Base-by-base conservation (phyloP, 1,140 invertebrate species). In the Trichonephila clavipes region DNA sequence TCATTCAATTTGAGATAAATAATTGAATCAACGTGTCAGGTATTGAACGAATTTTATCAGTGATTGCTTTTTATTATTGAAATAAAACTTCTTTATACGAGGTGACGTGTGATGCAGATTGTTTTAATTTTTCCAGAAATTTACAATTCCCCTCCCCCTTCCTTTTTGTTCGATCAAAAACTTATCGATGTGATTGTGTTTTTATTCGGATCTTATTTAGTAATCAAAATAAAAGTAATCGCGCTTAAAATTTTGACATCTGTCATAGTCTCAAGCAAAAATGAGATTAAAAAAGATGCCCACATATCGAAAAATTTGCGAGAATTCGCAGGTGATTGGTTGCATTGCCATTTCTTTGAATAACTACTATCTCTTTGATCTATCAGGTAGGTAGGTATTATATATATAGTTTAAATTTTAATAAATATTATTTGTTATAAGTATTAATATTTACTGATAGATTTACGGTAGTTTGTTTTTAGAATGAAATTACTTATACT, bases 291-390 rank as follows among this genome's bases (percentile, higher is more conserved):
- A 69, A 51, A 69, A 69, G 66, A 24, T 12, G 0, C 8, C 0
- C 64, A n/a, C n/a, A 24, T 69, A n/a, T 69, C 66, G n/a, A 24
- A 24, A 69, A 69, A n/a, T n/a, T 69, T 69, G n/a, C n/a, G 66
- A 69, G 66, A 69, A 24, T 24, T 69, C 21, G 66, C 66, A 69
- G 66, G n/a, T 69, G 66, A 69, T 12, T 66, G 12, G 10, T 24
- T 14, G 66, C 66, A 69, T 2, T 24, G 3, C 12, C 14, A 7
- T 24, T 2, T 28, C 8, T 0, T n/a, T 28, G n/a, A 69, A 69
- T 24, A 24, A 69, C n/a, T 28, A 1, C n/a, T 69, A 24, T 4
- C 24, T 24, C 12, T 69, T 69, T 69, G 21, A 69, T 24, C 10
- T 28, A 24, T 12, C n/a, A 24, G 21, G 10, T 24, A 28, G 24